Conservation (phyloP, 2,888 invertebrate genomes). For the Drosophila yooni region DNA sequence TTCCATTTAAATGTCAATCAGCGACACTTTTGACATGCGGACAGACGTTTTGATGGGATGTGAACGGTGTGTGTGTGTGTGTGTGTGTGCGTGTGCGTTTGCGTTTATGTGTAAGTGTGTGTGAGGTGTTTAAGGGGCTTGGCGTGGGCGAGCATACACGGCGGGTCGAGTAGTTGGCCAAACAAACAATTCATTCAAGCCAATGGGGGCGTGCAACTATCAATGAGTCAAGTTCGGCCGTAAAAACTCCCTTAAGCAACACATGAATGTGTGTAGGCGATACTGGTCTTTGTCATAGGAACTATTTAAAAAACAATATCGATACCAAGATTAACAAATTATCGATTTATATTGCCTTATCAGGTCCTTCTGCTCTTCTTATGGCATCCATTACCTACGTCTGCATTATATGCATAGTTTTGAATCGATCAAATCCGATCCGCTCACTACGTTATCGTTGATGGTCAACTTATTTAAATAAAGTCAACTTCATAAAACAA, state of each 20-base stretch:
- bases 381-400: not conserved
- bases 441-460: constrained; percentile 1
- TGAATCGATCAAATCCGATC: not conserved
- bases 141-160: constrained; percentile 2
- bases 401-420: not conserved
- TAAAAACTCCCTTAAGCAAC: not conserved
- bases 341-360: not conserved
- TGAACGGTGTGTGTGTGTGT: constrained; percentile 2
- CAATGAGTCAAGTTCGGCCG: not conserved
- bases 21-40: constrained; percentile 59
- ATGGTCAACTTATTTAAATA: constrained; percentile 51
- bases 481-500: constrained; percentile 65
- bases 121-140: not conserved
- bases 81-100: constrained; percentile 12
- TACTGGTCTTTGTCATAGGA: not conserved
- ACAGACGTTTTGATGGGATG: constrained; percentile 38
- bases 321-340: not conserved
- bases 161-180: not conserved
- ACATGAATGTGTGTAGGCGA: not conserved
- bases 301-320: not conserved
- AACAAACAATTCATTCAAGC: constrained; percentile 19
- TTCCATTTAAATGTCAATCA: constrained; percentile 77
- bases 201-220: not conserved
- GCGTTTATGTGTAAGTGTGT: not conserved
- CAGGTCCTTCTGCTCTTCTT: not conserved